Percentiles rank a stretch among this genome's conserved stretches.
Conservation (phyloP, 2,888 invertebrate genomes). For the Ormia ochracea region DNA sequence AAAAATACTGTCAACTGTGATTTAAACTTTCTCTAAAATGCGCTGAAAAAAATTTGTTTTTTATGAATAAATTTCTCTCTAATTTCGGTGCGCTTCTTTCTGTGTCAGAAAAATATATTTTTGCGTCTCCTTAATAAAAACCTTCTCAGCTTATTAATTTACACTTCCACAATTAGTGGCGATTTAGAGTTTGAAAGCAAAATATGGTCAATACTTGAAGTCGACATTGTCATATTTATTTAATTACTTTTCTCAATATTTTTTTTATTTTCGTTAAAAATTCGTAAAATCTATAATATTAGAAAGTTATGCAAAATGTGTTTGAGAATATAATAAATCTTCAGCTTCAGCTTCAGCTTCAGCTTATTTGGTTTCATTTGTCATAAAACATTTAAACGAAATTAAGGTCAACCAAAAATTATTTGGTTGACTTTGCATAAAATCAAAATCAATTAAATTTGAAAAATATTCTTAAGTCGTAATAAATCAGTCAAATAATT, state of each 20-base stretch:
- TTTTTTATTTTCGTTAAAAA: neutral
- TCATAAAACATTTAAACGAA: neutral
- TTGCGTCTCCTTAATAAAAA: neutral
- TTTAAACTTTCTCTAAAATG: too few relatives aligned
- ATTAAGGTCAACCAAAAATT: neutral
- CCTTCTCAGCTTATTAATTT: neutral
- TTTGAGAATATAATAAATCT: neutral
- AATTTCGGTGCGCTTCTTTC: neutral
- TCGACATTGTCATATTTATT: constrained; percentile 5
- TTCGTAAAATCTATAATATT: neutral
- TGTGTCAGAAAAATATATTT: neutral
- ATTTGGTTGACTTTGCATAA: neutral
- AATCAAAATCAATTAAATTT: neutral
- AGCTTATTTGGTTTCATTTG: neutral
- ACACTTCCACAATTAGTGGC: neutral
- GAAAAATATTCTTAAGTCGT: neutral
- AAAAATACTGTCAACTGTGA: too few relatives aligned
- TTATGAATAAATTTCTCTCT: too few relatives aligned
- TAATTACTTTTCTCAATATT: neutral
- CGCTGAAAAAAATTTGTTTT: too few relatives aligned
- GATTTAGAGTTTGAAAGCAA: neutral
- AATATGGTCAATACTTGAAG: neutral
- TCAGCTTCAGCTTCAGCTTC: too few relatives aligned
- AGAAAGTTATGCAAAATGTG: constrained; percentile 10
- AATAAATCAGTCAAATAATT: constrained; percentile 25